Conservation (phyloP, 2,797 vertebrate species). For the Tolypeutes matacus region DNA sequence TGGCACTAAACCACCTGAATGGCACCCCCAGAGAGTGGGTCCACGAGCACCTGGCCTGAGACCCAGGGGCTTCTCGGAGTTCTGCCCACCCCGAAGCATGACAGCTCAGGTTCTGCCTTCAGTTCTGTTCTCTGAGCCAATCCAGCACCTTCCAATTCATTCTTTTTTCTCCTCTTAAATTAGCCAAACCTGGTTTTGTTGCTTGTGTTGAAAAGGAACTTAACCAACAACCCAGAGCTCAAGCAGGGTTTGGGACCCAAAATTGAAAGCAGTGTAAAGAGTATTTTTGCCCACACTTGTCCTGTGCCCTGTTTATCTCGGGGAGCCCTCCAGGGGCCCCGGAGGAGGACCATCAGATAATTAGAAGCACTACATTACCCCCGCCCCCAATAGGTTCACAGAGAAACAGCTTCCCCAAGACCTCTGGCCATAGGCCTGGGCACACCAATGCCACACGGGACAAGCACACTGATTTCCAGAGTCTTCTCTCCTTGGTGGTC, state of each 20-base stretch:
- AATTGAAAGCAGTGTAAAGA: neutral
- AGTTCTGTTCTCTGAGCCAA: neutral
- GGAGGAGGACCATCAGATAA: neutral
- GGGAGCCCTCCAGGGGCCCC: neutral
- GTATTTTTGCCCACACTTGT: neutral
- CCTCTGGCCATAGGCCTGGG: neutral
- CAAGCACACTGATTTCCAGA: neutral
- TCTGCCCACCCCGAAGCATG: neutral
- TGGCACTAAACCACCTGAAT: neutral
- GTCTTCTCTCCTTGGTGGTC: rapidly evolving
- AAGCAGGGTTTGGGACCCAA: neutral
- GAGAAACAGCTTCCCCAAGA: neutral
- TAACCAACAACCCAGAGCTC: neutral
- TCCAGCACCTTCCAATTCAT: neutral
- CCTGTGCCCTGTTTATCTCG: neutral
- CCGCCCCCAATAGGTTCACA: neutral
- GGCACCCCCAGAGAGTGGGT: neutral
- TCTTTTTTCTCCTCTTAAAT: neutral
- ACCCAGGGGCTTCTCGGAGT: neutral
- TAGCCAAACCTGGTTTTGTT: neutral
- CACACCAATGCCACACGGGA: rapidly evolving
- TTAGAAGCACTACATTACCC: neutral
- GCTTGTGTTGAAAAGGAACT: neutral
- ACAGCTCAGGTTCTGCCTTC: neutral
- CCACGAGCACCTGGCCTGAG: neutral